phyloP scores from a whole-genome alignment of 2,888 invertebrate genomes.

The Archips xylosteana region DNA sequence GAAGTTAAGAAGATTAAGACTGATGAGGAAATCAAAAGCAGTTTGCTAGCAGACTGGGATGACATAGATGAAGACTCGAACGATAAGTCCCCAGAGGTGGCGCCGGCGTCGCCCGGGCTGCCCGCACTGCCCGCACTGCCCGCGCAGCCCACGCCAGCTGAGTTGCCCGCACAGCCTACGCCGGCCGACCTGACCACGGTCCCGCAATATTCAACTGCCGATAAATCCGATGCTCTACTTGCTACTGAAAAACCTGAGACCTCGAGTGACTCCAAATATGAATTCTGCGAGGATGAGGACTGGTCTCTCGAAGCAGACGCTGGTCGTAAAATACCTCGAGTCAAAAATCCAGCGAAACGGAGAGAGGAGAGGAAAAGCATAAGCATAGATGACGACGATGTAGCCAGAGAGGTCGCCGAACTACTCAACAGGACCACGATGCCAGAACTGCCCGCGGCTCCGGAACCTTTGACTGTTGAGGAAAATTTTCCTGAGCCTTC shows the following conservation, averaged over 20 bases:
- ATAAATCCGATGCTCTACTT: conserved; percentile 55
- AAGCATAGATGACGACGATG: conserved; percentile 77
- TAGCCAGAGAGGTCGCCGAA: conserved; percentile 86
- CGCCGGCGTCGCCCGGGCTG: conserved; percentile 65
- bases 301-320: conserved; percentile 83
- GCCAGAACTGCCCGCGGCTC: conserved; percentile 84
- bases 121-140: conserved; percentile 63
- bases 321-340: conserved; percentile 88
- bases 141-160: conserved; percentile 69
- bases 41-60: conserved; percentile 92
- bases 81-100: conserved; percentile 65
- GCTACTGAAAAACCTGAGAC: conserved; percentile 74
- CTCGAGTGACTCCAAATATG: conserved; percentile 89
- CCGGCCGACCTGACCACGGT: conserved; percentile 67
- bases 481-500: conserved; percentile 86
- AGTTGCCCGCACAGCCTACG: conserved; percentile 54
- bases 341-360: conserved; percentile 76
- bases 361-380: conserved; percentile 74
- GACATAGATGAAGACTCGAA: conserved; percentile 84
- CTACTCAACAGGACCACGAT: conserved; percentile 86
- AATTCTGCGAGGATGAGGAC: conserved; percentile 91
- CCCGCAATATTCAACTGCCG: conserved; percentile 50
- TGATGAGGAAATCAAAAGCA: conserved; percentile 88
- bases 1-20: conserved; percentile 83
- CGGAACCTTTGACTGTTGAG: conserved; percentile 80